phyloP scores from a whole-genome alignment of 2,797 vertebrate genomes.

The Amblyraja radiata region DNA sequence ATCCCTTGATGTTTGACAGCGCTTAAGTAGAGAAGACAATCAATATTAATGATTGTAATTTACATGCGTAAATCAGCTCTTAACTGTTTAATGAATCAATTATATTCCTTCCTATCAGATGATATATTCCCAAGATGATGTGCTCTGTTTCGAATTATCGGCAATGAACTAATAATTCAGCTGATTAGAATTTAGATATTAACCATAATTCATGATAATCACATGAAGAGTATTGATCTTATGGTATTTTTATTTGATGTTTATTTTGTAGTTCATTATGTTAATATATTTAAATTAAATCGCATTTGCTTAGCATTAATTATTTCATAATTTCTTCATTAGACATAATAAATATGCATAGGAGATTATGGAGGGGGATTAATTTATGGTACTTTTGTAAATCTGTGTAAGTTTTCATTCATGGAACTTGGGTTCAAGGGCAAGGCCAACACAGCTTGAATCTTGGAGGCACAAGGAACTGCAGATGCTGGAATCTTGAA shows the following conservation, averaged over 20 bases:
- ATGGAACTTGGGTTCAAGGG: background rate
- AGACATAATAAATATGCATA: background rate
- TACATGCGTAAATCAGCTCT: background rate
- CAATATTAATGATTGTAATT: background rate
- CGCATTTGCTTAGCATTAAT: background rate
- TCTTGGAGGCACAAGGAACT: no score
- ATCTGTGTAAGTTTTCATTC: background rate
- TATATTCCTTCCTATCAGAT: background rate
- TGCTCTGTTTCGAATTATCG: background rate
- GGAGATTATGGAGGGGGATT: background rate
- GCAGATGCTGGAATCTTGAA: no score
- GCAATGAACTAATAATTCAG: background rate
- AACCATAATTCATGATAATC: background rate
- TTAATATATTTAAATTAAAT: slow-evolving; percentile 22
- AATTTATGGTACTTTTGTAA: background rate
- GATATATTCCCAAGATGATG: background rate
- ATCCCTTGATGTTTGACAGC: background rate
- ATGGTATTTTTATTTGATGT: slow-evolving; percentile 1
- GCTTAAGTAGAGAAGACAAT: slow-evolving; percentile 12
- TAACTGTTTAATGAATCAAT: background rate
- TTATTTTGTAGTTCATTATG: background rate
- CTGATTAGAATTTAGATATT: background rate
- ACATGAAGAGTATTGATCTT: background rate
- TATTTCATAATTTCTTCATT: slow-evolving; percentile 17
- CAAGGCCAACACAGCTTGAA: background rate